phyloP scores from a whole-genome alignment of 2,797 vertebrate genomes.

The Choloepus didactylus region DNA sequence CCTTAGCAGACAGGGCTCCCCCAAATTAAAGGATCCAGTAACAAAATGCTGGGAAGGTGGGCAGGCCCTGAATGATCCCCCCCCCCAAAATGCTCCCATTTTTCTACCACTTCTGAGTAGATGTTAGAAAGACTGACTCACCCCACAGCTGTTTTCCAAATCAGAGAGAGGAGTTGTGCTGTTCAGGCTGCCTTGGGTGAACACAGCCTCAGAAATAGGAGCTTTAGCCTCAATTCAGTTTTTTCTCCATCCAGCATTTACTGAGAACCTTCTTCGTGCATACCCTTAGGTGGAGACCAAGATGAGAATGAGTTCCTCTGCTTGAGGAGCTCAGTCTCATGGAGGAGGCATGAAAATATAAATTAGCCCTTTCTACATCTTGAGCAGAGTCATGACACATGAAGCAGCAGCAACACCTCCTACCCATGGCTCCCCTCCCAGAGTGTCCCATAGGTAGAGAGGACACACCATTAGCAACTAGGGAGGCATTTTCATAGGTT shows the following conservation, averaged over 20 bases:
- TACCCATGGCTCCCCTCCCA: neutral
- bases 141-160: neutral
- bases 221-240: neutral
- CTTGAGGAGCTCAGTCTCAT: neutral
- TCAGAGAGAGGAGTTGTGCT: neutral
- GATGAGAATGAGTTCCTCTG: neutral
- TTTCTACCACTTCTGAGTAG: conserved; percentile 26
- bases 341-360: neutral
- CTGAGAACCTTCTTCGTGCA: neutral
- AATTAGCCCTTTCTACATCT: neutral
- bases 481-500: conserved; percentile 71
- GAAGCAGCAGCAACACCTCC: neutral
- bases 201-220: neutral
- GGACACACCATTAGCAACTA: neutral
- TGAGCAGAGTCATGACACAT: neutral
- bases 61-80: neutral
- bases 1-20: neutral
- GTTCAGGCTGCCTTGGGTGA: neutral
- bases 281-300: neutral
- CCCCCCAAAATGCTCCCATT: neutral
- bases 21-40: neutral
- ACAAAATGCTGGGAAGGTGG: neutral
- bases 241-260: neutral
- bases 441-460: neutral
- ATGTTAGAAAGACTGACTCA: neutral